A percentile compares a stretch with the other conserved stretches of the same genome.
Conservation (phyloP, 1,140 invertebrate species). For the Drosophila miranda region DNA sequence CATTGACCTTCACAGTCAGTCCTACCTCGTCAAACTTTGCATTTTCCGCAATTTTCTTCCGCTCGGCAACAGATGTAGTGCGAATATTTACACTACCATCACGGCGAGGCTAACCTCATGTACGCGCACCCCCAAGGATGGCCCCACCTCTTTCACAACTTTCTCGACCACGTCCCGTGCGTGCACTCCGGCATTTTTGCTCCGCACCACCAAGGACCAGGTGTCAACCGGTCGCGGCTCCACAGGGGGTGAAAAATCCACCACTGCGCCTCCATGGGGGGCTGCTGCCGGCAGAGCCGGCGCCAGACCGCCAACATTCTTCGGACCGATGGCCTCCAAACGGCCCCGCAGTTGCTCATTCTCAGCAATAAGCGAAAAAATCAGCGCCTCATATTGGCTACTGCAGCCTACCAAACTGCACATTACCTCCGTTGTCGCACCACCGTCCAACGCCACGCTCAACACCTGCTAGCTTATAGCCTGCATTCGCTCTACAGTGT, state of each 20-base stretch:
- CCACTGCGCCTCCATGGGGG: too few relatives aligned
- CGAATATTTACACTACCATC: neutral
- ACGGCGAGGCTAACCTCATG: conserved; percentile 13
- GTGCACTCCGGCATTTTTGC: neutral
- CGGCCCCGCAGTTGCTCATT: neutral
- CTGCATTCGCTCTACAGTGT: too few relatives aligned
- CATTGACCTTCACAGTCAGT: neutral
- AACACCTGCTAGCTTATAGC: too few relatives aligned
- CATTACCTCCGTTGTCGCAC: too few relatives aligned
- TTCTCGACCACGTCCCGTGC: neutral
- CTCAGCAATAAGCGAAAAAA: conserved; percentile 3
- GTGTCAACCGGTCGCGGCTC: conserved; percentile 7
- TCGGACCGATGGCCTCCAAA: neutral
- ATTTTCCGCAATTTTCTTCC: conserved; percentile 8
- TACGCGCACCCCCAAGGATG: conserved; percentile 13
- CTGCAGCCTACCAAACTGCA: too few relatives aligned
- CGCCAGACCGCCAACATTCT: too few relatives aligned
- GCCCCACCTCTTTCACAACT: conserved; percentile 8
- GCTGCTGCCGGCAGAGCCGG: neutral
- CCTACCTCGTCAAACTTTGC: conserved; percentile 1
- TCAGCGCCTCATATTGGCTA: neutral
- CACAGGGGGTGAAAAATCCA: too few relatives aligned
- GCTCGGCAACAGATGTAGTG: neutral
- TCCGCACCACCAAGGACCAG: conserved; percentile 22
- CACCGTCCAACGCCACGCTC: too few relatives aligned